Evolutionary conservation across 1,140 invertebrate species (phyloP), one percentile per base, ranked within the genome.

Genomic region (Bombus confusus): DNA sequence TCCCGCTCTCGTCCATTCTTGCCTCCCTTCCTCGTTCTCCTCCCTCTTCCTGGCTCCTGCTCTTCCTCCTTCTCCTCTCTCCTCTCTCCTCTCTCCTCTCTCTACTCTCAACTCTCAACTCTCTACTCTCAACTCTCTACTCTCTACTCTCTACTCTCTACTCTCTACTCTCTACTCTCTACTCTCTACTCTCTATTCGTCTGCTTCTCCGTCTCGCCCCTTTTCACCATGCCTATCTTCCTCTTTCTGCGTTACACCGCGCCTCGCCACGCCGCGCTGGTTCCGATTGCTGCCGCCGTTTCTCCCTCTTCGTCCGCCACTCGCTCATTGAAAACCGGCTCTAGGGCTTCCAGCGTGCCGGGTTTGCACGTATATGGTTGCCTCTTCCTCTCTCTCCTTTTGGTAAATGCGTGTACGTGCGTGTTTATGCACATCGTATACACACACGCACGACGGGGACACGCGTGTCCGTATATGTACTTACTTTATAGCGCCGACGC

Each of bases 401-500:
- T 15, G 12, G 22, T 25, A 12, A 13, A 25, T 39, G 18, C 68
- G 74, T 39, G 39, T 37, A 31, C 64, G 47, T 43, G 75, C 74
- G 64, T 79, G 75, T 59, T 25, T 25, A 47, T 59, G 41, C 75
- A 15, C 52, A 39, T 41, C 9, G 18, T 43, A 52, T 31, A 79
- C 47, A 34, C 37, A 73, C 68, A 52, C 69, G 18, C 25, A 31
- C 31, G 15, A 9, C 47, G 47, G n/a, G 57, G 62, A 68, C 82
- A 57, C 83, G 76, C 68, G 77, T 80, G 64, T 85, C 52, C 52
- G 68, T 85, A 69, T 81, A 81, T 59, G 78, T 72, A 80, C 52
- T 89, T 92, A 88, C 86, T 92, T 92, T 92, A 90, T 91, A 93
- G 90, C 89, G 85, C 83, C 91, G 88, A 91, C 91, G 89, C 91